These are phyloP conservation scores for Sycophila texana DNA, from an alignment of 2,888 invertebrate species.

Conservation along the genomic window DNA sequence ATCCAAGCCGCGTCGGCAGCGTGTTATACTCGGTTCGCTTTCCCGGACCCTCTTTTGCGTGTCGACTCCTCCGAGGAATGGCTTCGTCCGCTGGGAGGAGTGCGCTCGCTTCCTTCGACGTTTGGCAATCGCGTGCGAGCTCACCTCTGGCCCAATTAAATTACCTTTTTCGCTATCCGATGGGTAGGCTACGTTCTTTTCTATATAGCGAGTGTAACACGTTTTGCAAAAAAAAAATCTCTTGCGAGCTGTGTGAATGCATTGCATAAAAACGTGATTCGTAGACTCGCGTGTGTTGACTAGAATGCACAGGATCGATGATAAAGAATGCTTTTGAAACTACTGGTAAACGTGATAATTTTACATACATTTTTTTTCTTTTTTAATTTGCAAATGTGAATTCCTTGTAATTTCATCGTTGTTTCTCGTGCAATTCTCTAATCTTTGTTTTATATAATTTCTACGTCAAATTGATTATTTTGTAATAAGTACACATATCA, in stretches of 20 bases:
- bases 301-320: too few relatives aligned
- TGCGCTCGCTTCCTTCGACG: not conserved
- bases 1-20: slow-evolving; percentile 60
- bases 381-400: too few relatives aligned
- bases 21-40: not conserved
- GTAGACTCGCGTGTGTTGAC: not conserved
- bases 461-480: too few relatives aligned
- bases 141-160: not conserved
- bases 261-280: slow-evolving; percentile 24
- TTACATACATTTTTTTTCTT: too few relatives aligned
- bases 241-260: slow-evolving; percentile 29
- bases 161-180: slow-evolving; percentile 2
- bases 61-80: not conserved
- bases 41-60: not conserved
- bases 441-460: too few relatives aligned
- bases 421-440: too few relatives aligned
- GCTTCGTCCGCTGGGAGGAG: too few relatives aligned
- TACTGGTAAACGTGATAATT: too few relatives aligned
- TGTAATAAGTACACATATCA: too few relatives aligned
- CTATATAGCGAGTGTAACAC: slow-evolving; percentile 1
- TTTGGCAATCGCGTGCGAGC: slow-evolving; percentile 9
- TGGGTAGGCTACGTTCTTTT: slow-evolving; percentile 12
- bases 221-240: slow-evolving; percentile 6
- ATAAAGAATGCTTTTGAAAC: too few relatives aligned
- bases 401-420: too few relatives aligned